Conservation (phyloP, 2,797 vertebrate genomes). For the Sebastes nivosus region DNA sequence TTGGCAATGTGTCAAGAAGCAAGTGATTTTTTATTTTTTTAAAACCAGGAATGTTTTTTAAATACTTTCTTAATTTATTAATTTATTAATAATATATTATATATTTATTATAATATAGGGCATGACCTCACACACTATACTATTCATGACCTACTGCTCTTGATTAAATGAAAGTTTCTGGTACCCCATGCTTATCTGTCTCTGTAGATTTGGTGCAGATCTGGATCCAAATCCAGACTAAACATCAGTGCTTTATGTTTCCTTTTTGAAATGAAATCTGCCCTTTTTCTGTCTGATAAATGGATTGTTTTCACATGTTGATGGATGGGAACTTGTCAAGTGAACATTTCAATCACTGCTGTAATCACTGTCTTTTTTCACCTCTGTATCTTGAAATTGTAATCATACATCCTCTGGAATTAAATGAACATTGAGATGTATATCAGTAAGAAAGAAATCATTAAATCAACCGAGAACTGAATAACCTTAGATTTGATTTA, state of each 20-base stretch:
- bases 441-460: neutral
- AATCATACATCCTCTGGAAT: neutral
- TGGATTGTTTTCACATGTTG: constrained; percentile 64
- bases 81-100: neutral
- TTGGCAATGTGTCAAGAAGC: neutral
- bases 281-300: constrained; percentile 25
- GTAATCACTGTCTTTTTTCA: neutral
- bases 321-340: constrained; percentile 73
- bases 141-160: neutral
- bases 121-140: neutral
- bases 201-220: neutral
- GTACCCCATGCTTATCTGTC: neutral
- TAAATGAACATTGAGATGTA: neutral
- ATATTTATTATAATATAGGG: neutral
- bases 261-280: constrained; percentile 5
- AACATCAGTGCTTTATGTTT: neutral
- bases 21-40: neutral
- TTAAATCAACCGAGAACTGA: neutral
- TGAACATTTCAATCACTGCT: neutral
- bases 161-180: neutral
- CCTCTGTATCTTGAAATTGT: neutral
- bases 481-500: neutral
- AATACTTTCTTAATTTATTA: neutral
- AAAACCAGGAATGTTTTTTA: neutral
- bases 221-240: neutral